Evolutionary conservation across 2,797 vertebrate genomes (phyloP).

Genomic region (Sitta carolinensis): DNA sequence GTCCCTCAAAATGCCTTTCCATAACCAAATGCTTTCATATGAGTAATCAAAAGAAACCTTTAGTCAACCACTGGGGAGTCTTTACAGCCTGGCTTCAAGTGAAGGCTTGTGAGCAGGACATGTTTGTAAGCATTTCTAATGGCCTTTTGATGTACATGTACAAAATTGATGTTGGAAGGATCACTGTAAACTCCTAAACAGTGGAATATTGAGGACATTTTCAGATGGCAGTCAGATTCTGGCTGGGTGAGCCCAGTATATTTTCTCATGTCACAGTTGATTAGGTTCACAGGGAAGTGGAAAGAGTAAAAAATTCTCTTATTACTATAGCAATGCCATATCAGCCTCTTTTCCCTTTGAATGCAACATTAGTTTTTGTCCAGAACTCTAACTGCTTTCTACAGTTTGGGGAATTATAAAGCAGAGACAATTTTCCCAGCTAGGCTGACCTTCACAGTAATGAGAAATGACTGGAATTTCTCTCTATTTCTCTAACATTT

Average conservation of each 20-base stretch:
- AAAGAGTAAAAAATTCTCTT: conserved; percentile 87
- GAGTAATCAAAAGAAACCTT: conserved; percentile 74
- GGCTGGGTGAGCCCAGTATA: conserved; percentile 90
- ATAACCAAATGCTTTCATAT: conserved; percentile 76
- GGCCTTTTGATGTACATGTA: conserved; percentile 98
- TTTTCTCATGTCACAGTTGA: conserved; percentile 99
- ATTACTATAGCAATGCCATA: conserved; percentile 82
- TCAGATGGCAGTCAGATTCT: conserved; percentile 89
- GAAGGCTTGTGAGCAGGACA: conserved; percentile 79
- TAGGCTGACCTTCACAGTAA: conserved; percentile 85
- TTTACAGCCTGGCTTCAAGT: conserved; percentile 65
- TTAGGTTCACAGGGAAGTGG: conserved; percentile 93
- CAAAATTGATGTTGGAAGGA: conserved; percentile 87
- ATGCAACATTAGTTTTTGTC: conserved; percentile 88
- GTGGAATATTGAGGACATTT: conserved; percentile 82
- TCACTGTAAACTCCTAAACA: conserved; percentile 82
- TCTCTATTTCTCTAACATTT: conserved; percentile 79
- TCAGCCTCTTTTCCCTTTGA: conserved; percentile 85
- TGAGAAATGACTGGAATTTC: conserved; percentile 84
- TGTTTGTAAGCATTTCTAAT: conserved; percentile 92
- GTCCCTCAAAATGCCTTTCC: conserved; percentile 62
- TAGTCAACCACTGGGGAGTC: conserved; percentile 68
- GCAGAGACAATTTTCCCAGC: conserved; percentile 87
- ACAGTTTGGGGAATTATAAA: conserved; percentile 86
- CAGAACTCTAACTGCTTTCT: conserved; percentile 85